Percentiles rank a stretch among this genome's conserved stretches.
Conservation (phyloP, 2,888 invertebrate genomes). For the Idaea straminata region DNA sequence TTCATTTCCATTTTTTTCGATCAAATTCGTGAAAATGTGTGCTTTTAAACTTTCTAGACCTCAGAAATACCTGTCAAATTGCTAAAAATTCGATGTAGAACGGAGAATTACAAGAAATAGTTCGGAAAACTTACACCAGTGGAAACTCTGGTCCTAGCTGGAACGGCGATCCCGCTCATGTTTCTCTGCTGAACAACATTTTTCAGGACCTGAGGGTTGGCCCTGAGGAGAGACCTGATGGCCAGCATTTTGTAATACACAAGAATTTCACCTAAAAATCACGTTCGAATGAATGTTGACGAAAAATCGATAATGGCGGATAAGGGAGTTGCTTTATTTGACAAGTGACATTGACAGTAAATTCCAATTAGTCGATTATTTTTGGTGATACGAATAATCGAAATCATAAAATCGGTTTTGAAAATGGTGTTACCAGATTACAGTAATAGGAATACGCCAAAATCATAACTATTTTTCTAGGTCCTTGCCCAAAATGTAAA, state of each 20-base stretch:
- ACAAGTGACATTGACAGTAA: background rate
- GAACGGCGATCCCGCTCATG: constrained; percentile 58
- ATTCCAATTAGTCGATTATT: background rate
- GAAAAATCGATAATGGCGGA: background rate
- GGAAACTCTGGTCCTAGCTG: constrained; percentile 57
- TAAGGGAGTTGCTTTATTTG: background rate
- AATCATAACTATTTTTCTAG: too few species aligned
- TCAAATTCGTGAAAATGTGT: background rate
- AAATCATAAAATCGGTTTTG: too few species aligned
- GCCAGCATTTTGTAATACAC: constrained; percentile 56
- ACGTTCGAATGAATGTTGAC: background rate
- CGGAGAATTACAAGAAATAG: background rate
- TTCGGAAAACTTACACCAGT: constrained; percentile 51
- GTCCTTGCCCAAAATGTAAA: too few species aligned
- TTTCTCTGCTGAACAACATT: constrained; percentile 60
- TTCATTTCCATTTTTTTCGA: background rate
- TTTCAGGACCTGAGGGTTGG: constrained; percentile 51
- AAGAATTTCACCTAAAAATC: constrained; percentile 9
- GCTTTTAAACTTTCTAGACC: background rate
- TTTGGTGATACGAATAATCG: background rate
- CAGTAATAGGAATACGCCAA: too few species aligned
- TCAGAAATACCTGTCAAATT: background rate
- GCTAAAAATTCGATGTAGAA: background rate
- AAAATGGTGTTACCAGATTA: too few species aligned
- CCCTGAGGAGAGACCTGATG: constrained; percentile 54